Conservation (phyloP, 30 jellyfish, hydroid and myxozoan species). For the Aurelia sp. region DNA sequence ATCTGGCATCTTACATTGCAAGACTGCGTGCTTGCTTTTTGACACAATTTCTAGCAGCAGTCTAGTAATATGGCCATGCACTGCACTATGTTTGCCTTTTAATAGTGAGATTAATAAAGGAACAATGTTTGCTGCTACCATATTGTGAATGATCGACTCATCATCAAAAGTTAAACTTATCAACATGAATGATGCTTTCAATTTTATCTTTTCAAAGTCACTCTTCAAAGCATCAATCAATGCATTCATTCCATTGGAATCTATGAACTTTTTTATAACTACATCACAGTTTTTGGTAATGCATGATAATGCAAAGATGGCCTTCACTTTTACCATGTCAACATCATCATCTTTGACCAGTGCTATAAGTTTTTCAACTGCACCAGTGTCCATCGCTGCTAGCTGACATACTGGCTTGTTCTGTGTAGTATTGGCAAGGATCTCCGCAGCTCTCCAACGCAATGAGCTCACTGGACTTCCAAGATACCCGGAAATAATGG, state of each 20-base stretch:
- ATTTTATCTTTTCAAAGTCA: slow-evolving; percentile 54
- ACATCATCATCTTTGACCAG: slow-evolving; percentile 33
- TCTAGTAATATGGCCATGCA: slow-evolving; percentile 42
- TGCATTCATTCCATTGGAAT: slow-evolving; percentile 46
- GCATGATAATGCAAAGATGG: slow-evolving; percentile 85
- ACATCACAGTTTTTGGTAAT: slow-evolving; percentile 36
- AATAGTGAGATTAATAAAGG: slow-evolving; percentile 12
- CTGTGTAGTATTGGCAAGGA: slow-evolving; percentile 80
- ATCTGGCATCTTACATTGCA: slow-evolving; percentile 38
- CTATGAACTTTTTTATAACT: slow-evolving; percentile 26
- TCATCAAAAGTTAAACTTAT: slow-evolving; percentile 47
- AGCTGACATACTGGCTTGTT: slow-evolving; percentile 82
- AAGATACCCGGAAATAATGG: slow-evolving; percentile 36
- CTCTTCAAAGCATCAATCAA: slow-evolving; percentile 30
- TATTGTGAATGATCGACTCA: slow-evolving; percentile 6
- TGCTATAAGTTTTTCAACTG: slow-evolving; percentile 28
- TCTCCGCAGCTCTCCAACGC: slow-evolving; percentile 90
- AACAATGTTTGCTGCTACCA: slow-evolving; percentile 9
- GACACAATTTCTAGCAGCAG: slow-evolving; percentile 24
- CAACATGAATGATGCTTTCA: slow-evolving; percentile 78
- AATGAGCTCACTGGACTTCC: slow-evolving; percentile 64
- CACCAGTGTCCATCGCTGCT: slow-evolving; percentile 53
- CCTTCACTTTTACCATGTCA: slow-evolving; percentile 74
- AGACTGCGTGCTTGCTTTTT: slow-evolving; percentile 25
- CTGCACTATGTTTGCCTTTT: slow-evolving; percentile 44